Evolutionary conservation across 2,888 invertebrate genomes (phyloP).

Genomic region (Xestoiulus laeticollis): DNA sequence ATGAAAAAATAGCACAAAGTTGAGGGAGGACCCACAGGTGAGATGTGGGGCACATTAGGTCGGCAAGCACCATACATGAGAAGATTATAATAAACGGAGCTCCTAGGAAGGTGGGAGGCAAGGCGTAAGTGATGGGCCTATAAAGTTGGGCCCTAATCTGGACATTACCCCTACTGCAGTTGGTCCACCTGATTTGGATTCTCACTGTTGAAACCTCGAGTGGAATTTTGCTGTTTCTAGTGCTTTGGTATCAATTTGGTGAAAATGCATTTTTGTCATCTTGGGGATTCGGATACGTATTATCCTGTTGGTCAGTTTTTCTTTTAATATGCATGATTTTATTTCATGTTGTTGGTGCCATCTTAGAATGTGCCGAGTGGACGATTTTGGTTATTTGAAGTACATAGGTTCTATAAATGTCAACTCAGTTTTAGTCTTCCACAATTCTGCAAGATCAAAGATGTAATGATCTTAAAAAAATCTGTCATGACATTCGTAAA

Average conservation of each 20-base stretch:
- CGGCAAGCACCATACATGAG: background rate
- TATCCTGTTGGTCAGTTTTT: background rate
- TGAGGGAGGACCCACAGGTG: conserved; percentile 18
- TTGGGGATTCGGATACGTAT: background rate
- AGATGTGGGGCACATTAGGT: background rate
- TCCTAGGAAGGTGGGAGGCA: background rate
- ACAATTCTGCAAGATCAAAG: too few species aligned
- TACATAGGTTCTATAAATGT: too few species aligned
- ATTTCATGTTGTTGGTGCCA: background rate
- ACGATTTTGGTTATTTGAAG: too few species aligned
- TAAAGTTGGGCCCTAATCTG: background rate
- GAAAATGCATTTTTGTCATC: conserved; percentile 6
- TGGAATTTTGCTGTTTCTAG: background rate
- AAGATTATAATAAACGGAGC: background rate
- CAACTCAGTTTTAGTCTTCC: too few species aligned
- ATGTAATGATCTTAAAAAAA: too few species aligned
- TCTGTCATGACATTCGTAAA: too few species aligned
- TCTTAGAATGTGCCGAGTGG: background rate
- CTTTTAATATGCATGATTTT: background rate
- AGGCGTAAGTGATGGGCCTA: background rate
- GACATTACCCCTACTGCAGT: background rate
- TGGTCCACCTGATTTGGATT: too few species aligned
- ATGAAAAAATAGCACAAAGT: background rate
- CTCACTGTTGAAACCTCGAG: background rate
- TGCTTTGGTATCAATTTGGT: background rate